Evolutionary conservation across 2,888 invertebrate genomes (phyloP).

Genomic region (Formica aserva): DNA sequence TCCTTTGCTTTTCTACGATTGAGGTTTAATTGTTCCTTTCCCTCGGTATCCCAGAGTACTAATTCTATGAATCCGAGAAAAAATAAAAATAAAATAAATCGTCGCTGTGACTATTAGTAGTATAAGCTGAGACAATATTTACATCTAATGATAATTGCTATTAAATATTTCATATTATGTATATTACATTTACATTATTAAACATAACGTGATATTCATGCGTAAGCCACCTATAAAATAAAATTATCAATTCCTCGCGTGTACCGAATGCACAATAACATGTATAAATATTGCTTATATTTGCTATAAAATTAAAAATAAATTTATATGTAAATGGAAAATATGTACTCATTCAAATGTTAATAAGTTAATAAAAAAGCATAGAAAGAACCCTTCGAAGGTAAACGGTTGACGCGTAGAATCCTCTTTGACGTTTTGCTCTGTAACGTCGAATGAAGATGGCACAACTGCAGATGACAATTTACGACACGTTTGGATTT

Average conservation of each 20-base stretch:
- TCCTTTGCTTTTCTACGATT: conserved; percentile 19
- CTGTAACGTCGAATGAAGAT: conserved; percentile 30
- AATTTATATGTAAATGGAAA: not conserved
- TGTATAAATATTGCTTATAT: not conserved
- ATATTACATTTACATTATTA: conserved; percentile 11
- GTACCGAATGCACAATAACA: no score
- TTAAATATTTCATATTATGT: conserved; percentile 15
- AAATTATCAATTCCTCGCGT: not conserved
- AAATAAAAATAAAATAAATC: conserved; percentile 2
- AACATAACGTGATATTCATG: not conserved
- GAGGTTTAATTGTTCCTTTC: not conserved
- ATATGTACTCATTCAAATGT: not conserved
- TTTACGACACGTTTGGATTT: conserved; percentile 38
- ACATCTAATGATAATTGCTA: not conserved
- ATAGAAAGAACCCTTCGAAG: not conserved
- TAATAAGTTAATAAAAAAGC: not conserved
- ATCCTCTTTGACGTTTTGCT: conserved; percentile 13
- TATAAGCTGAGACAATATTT: not conserved
- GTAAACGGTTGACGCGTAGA: conserved; percentile 2
- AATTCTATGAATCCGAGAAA: not conserved
- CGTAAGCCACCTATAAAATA: not conserved
- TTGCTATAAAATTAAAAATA: not conserved
- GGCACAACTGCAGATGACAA: conserved; percentile 34
- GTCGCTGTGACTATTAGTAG: not conserved
- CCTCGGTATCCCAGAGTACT: not conserved